phyloP scores from a whole-genome alignment of 2,888 invertebrate species.

The Tineola bisselliella region DNA sequence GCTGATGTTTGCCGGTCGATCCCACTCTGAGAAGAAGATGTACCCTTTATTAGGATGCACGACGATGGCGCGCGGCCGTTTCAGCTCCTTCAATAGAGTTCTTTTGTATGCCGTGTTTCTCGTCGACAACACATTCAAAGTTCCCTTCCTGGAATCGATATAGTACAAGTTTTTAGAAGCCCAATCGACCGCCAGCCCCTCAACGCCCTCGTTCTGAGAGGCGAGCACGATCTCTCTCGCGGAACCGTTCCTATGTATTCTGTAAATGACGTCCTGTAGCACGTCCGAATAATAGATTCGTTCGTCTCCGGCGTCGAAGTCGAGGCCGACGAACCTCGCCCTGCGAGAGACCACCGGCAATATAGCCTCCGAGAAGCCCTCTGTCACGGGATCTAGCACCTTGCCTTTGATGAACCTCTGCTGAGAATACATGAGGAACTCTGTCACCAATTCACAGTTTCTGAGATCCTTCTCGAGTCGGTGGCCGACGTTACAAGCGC shows the following conservation, averaged over 20 bases:
- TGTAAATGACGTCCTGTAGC: conserved; percentile 91
- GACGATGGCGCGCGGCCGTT: conserved; percentile 94
- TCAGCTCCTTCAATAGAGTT: conserved; percentile 85
- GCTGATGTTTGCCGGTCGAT: conserved; percentile 95
- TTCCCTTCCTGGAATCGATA: conserved; percentile 93
- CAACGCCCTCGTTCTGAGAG: conserved; percentile 96
- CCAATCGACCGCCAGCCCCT: conserved; percentile 96
- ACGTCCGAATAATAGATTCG: conserved; percentile 98
- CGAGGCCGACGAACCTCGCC: conserved; percentile 93
- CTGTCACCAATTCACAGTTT: conserved; percentile 82
- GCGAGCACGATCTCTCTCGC: conserved; percentile 90
- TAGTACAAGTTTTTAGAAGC: conserved; percentile 94
- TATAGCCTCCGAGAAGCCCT: conserved; percentile 95
- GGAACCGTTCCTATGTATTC: conserved; percentile 81
- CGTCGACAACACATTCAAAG: conserved; percentile 91
- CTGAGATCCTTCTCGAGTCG: conserved; percentile 76
- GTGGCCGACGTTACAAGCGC: conserved; percentile 92
- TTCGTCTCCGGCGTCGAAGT: conserved; percentile 90
- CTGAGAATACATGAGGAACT: conserved; percentile 95
- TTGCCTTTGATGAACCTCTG: conserved; percentile 96
- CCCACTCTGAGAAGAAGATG: conserved; percentile 97
- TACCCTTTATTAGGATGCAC: conserved; percentile 95
- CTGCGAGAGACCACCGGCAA: conserved; percentile 91
- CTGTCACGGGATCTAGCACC: conserved; percentile 85
- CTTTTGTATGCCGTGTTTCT: conserved; percentile 85